Conservation (phyloP, 2,797 vertebrate species). For the Chaenodraco wilsoni region DNA sequence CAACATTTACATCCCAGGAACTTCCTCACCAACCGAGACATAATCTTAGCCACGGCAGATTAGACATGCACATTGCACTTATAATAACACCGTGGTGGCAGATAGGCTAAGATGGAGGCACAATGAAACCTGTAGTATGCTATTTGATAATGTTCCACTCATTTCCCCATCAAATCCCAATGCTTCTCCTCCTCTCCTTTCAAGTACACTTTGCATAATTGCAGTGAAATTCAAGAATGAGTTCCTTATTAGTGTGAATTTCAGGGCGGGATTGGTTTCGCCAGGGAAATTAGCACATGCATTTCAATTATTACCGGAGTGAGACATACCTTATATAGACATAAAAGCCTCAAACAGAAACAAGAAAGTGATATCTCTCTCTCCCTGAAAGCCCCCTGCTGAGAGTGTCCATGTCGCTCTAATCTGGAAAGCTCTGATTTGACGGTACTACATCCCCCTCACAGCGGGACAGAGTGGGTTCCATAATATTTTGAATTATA, state of each 20-base stretch:
- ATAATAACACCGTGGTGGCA: slow-evolving; percentile 24
- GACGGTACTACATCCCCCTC: slow-evolving; percentile 15
- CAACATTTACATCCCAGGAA: slow-evolving; percentile 12
- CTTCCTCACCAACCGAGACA: background rate
- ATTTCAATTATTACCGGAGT: slow-evolving; percentile 19
- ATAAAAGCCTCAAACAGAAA: slow-evolving; percentile 27
- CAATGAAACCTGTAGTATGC: slow-evolving; percentile 7
- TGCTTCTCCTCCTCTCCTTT: slow-evolving; percentile 1
- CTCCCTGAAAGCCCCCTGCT: slow-evolving; percentile 5
- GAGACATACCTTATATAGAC: slow-evolving; percentile 14
- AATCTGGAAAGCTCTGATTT: slow-evolving; percentile 52
- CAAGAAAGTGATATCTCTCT: slow-evolving; percentile 11
- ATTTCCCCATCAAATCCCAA: slow-evolving; percentile 13
- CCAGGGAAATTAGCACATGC: background rate
- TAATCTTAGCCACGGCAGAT: slow-evolving; percentile 20
- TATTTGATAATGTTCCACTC: slow-evolving; percentile 27
- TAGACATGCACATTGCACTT: slow-evolving; percentile 11
- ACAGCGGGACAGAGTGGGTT: slow-evolving; percentile 38
- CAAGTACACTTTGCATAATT: slow-evolving; percentile 23
- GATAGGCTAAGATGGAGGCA: slow-evolving; percentile 12
- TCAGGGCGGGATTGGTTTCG: background rate
- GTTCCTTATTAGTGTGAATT: slow-evolving; percentile 13
- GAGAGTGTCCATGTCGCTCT: slow-evolving; percentile 37
- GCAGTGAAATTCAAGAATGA: slow-evolving; percentile 1
- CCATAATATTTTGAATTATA: slow-evolving; percentile 32